phyloP scores from a whole-genome alignment of 2,797 vertebrate species.

The Pseudotriccus pelzelni region DNA sequence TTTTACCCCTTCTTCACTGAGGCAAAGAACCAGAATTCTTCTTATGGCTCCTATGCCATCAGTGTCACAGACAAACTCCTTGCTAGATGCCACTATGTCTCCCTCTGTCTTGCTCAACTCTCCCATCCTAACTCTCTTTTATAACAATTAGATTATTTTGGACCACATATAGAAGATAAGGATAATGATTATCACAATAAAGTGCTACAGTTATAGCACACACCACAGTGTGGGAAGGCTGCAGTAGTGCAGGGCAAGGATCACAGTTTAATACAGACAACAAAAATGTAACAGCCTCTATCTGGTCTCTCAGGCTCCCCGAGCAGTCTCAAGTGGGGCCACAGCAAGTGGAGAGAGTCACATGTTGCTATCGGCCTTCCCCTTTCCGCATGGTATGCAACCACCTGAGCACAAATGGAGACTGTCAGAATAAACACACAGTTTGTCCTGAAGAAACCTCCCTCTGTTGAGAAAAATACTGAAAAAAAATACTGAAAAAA shows the following conservation, averaged over 20 bases:
- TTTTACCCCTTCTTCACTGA: background rate
- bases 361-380: background rate
- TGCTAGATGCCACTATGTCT: background rate
- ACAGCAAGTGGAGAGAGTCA: background rate
- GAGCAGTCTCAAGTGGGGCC: background rate
- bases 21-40: background rate
- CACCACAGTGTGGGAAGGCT: background rate
- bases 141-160: background rate
- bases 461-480: background rate
- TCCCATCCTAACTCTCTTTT: background rate
- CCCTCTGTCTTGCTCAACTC: background rate
- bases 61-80: background rate
- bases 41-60: background rate
- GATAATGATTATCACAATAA: background rate
- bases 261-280: background rate
- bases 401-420: background rate
- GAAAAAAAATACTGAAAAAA: background rate
- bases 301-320: background rate
- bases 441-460: background rate
- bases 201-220: background rate
- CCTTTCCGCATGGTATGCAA: background rate
- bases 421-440: background rate
- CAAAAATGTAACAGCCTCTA: background rate
- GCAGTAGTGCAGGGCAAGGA: background rate
- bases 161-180: background rate